Base-by-base conservation (phyloP, 2,797 vertebrate genomes). In the Anniella stebbinsi region DNA sequence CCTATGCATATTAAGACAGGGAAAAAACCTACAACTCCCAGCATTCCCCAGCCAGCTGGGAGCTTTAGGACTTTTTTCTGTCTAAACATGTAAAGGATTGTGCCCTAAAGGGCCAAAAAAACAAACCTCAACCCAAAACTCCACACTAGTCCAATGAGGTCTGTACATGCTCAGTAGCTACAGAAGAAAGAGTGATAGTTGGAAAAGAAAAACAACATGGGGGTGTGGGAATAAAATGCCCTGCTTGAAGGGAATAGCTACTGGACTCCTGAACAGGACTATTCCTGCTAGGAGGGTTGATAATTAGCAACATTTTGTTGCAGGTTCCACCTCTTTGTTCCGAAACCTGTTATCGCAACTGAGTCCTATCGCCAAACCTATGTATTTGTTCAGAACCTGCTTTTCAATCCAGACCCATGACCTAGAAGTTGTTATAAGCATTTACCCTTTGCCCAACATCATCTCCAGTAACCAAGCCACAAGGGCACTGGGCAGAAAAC, bases 381-480 rank as follows among this genome's bases (percentile, higher is more conserved):
- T 45, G 36, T n/a, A 48, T 48, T 75, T 75, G 9, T 63, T 45
- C n/a, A 81, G 63, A 57, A 66, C 21, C 38, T 69, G 10, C 36
- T 60, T 72, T 36, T 87, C 70, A 75, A 25, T 69, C 75, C 88
- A 75, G n/a, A 80, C 66, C 78, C 51, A 60, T 90, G 78, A n/a
- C 67, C 75, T 87, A 81, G 36, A 76, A 75, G 8, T 73, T 48
- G 45, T 76, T 77, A n/a, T 28, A 75, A 82, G 30, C 23, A 81
- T 86, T 81, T 81, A 51, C 69, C 51, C 69, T 80, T 82, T 86
- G 69, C 45, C 41, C 78, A 80, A 73, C 70, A 75, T 81, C 87
- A 87, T 82, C 33, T 54, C 57, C 63, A 84, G 45, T 41, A 66
- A 76, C 11, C 60, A 89, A 90, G n/a, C 89, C 89, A 87, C 89